Conservation (phyloP, 2,113 vertebrate species). For the Labeo rohita region DNA sequence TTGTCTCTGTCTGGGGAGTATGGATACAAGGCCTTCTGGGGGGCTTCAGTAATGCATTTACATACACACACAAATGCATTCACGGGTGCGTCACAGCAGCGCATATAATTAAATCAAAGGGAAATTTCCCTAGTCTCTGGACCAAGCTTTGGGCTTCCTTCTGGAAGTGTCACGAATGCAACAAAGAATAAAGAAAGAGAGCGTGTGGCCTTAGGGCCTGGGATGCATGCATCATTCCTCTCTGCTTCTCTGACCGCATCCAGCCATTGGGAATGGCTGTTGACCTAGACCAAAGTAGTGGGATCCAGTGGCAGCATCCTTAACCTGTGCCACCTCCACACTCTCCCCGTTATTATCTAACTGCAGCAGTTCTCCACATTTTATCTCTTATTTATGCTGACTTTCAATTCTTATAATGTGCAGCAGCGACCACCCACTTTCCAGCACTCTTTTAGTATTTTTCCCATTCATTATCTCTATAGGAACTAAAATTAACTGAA, state of each 20-base stretch:
- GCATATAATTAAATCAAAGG: conserved; percentile 74
- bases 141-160: conserved; percentile 30
- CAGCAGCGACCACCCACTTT: neutral
- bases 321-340: conserved; percentile 42
- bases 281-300: conserved; percentile 39
- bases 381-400: conserved; percentile 7
- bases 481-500: neutral
- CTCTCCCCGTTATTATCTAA: neutral
- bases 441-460: neutral
- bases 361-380: conserved; percentile 19
- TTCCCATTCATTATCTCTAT: neutral
- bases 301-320: conserved; percentile 34
- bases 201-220: conserved; percentile 16
- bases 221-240: conserved; percentile 29
- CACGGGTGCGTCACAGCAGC: conserved; percentile 63
- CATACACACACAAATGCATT: conserved; percentile 47
- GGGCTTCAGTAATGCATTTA: conserved; percentile 61
- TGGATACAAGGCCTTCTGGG: conserved; percentile 71
- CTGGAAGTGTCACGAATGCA: conserved; percentile 38
- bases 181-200: conserved; percentile 47
- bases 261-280: conserved; percentile 46
- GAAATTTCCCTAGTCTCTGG: conserved; percentile 60
- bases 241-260: conserved; percentile 42
- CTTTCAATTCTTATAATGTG: neutral
- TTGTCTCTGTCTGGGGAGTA: conserved; percentile 60